Evolutionary conservation across 2,888 invertebrate genomes (phyloP).

Genomic region (Allophyes oxyacanthae): DNA sequence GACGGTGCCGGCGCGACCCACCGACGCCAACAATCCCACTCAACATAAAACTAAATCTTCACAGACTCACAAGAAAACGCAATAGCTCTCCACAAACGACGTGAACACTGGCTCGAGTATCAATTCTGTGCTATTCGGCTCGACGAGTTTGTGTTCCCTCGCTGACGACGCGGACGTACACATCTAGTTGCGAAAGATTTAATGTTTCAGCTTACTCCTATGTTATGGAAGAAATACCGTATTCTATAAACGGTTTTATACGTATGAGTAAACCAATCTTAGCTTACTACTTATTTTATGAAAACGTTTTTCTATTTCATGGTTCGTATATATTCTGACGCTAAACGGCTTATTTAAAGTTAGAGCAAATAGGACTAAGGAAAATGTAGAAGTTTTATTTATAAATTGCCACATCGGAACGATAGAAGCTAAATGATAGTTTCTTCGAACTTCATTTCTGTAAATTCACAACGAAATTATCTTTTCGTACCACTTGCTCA

Average conservation of each 20-base stretch:
- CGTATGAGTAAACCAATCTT: slow-evolving; percentile 18
- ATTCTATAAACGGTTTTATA: slow-evolving; percentile 7
- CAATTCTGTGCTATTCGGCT: slow-evolving; percentile 61
- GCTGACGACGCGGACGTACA: slow-evolving; percentile 35
- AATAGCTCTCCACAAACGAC: slow-evolving; percentile 72
- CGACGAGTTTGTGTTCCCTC: slow-evolving; percentile 48
- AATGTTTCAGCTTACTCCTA: slow-evolving; percentile 18
- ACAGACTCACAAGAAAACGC: slow-evolving; percentile 68
- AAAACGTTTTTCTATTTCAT: slow-evolving; percentile 24
- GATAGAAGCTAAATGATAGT: background rate
- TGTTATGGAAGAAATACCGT: slow-evolving; percentile 21
- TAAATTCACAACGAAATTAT: slow-evolving; percentile 26
- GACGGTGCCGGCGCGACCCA: slow-evolving; percentile 78
- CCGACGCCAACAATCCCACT: slow-evolving; percentile 82
- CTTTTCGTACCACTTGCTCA: no score
- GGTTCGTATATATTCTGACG: slow-evolving; percentile 9
- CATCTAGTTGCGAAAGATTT: slow-evolving; percentile 36
- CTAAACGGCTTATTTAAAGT: slow-evolving; percentile 16
- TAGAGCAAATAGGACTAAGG: slow-evolving; percentile 15
- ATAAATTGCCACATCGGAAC: slow-evolving; percentile 35
- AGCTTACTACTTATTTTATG: slow-evolving; percentile 10
- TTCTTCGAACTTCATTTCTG: slow-evolving; percentile 27
- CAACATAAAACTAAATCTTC: slow-evolving; percentile 82
- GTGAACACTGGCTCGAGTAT: slow-evolving; percentile 67
- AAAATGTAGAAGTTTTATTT: slow-evolving; percentile 23